These are phyloP conservation scores for Tipula unca DNA, from an alignment of 2,888 invertebrate species.

Conservation along the genomic window DNA sequence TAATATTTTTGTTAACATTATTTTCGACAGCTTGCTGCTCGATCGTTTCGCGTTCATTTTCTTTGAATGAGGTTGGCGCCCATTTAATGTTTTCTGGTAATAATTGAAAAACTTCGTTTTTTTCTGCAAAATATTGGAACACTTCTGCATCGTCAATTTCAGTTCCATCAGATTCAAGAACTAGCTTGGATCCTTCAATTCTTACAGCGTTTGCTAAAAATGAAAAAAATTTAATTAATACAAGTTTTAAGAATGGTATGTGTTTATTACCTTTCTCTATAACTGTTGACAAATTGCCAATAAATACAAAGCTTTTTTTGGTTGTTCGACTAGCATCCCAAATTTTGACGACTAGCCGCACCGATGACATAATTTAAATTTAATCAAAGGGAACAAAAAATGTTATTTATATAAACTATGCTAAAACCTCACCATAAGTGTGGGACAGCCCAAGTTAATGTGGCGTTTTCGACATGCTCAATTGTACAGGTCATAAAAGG, in stretches of 20 bases:
- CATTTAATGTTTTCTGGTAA: too few relatives aligned
- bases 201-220: not conserved
- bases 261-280: not conserved
- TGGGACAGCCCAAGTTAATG: not conserved
- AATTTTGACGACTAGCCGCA: not conserved
- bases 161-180: not conserved
- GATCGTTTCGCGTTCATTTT: too few relatives aligned
- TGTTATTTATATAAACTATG: not conserved
- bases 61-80: too few relatives aligned
- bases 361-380: not conserved
- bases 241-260: too few relatives aligned
- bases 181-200: not conserved
- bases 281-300: not conserved
- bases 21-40: too few relatives aligned
- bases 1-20: too few relatives aligned
- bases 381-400: not conserved
- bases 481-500: not conserved
- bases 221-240: too few relatives aligned
- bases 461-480: not conserved
- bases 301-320: not conserved
- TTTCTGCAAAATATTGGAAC: too few relatives aligned
- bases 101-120: too few relatives aligned
- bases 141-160: not conserved
- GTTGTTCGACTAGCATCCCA: not conserved
- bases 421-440: not conserved